These are phyloP conservation scores for Saccostrea echinata DNA, from an alignment of 1,140 invertebrate genomes.

Conservation along the genomic window DNA sequence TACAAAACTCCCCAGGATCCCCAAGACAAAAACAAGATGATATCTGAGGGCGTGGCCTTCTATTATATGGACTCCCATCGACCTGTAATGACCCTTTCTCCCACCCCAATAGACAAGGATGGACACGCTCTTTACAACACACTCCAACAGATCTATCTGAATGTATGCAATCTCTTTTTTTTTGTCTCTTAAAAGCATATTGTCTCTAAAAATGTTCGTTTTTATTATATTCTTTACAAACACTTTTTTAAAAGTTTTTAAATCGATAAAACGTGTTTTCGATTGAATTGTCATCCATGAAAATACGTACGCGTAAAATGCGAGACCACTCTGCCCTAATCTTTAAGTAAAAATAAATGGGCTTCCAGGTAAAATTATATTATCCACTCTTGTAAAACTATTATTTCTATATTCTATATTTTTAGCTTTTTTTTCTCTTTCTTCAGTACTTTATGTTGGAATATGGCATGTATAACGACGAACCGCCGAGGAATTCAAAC, in stretches of 20 bases:
- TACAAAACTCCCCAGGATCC: constrained; percentile 90
- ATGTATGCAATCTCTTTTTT: neutral
- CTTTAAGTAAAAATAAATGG: too few relatives aligned
- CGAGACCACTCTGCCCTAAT: too few relatives aligned
- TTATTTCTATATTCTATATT: too few relatives aligned
- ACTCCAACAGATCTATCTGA: constrained; percentile 83
- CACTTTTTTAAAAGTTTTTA: too few relatives aligned
- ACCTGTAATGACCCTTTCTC: constrained; percentile 85
- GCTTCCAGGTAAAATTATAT: too few relatives aligned
- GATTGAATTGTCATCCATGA: too few relatives aligned
- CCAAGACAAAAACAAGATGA: constrained; percentile 81
- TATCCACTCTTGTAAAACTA: too few relatives aligned
- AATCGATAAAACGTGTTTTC: too few relatives aligned
- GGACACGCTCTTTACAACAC: constrained; percentile 88
- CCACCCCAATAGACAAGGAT: constrained; percentile 84
- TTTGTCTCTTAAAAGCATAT: neutral
- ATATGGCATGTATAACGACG: constrained; percentile 91
- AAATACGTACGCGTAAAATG: too few relatives aligned
- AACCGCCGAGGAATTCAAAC: constrained; percentile 84
- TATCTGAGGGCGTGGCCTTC: constrained; percentile 86
- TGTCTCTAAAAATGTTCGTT: too few relatives aligned
- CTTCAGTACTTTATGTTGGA: constrained; percentile 29
- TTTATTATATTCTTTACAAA: too few relatives aligned
- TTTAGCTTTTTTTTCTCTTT: neutral
- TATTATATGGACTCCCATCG: constrained; percentile 84